These are phyloP conservation scores for Dendroctonus valens DNA, from an alignment of 1,140 invertebrate genomes.

Conservation along the genomic window DNA sequence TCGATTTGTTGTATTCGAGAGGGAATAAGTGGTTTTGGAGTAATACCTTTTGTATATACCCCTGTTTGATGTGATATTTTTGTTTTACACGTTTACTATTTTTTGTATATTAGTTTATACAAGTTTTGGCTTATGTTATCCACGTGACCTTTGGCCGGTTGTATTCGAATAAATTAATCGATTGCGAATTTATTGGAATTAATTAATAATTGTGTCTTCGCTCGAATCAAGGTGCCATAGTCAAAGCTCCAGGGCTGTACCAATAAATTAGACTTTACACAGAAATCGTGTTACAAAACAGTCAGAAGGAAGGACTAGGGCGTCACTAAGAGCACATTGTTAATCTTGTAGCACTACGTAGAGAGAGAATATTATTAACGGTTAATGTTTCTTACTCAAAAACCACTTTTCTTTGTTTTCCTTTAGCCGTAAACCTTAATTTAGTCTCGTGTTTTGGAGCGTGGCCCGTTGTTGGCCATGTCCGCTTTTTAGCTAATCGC, in stretches of 20 bases:
- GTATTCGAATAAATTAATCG: neutral
- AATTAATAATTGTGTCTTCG: neutral
- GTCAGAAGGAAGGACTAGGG: neutral
- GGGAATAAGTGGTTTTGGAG: constrained; percentile 24
- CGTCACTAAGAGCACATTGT: neutral
- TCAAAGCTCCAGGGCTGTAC: neutral
- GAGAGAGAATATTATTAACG: no score
- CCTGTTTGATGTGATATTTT: constrained; percentile 1
- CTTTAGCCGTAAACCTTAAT: neutral
- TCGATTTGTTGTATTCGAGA: constrained; percentile 27
- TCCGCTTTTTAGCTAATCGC: neutral
- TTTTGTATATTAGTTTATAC: neutral
- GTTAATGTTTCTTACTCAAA: constrained; percentile 6
- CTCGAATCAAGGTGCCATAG: neutral
- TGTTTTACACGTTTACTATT: constrained; percentile 5
- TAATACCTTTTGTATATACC: neutral
- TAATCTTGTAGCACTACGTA: neutral
- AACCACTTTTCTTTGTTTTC: constrained; percentile 19
- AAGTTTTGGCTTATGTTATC: neutral
- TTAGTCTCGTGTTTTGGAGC: constrained; percentile 11
- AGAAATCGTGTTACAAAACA: neutral
- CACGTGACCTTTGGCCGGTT: neutral
- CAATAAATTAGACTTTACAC: neutral
- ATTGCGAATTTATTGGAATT: neutral
- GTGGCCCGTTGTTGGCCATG: neutral